Base-by-base conservation (phyloP, 2,797 vertebrate genomes). In the Chelidonichthys spinosus region DNA sequence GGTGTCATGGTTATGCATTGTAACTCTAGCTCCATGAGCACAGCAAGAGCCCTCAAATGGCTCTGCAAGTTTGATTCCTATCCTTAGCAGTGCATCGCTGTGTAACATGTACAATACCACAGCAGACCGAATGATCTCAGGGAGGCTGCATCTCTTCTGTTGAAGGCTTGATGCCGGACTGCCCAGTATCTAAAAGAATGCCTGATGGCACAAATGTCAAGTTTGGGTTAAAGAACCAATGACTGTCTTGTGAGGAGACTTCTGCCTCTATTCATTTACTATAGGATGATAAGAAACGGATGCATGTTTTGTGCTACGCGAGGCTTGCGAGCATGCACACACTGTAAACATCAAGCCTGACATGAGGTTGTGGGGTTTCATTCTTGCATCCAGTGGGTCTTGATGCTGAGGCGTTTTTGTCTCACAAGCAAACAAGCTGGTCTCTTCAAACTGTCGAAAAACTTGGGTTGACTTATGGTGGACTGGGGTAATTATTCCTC, bases 361-460 rank as follows among this genome's bases (percentile, higher is more conserved):
- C 49, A 4, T 56, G 1, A 10, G 25, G 7, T 1, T 56, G 15
- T 11, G 2, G 50, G 52, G 15, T 52, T 58, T 44, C 33, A 10
- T 0, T 0, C 42, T 11, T 15, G 0, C 13, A 11, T 42, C 3
- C 17, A 49, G 3, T 25, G 40, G 36, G 10, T 55, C 6, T 36
- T 25, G 25, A 25, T 25, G 25, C 25, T 25, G 25, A 6, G 7
- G 14, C 18, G 3, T 49, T n/a, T 43, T 1, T 39, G 10, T 54
- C 25, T 36, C 7, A 40, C 6, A 18, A 44, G 49, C 8, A 52
- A 44, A 36, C 14, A 55, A 13, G 7, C 8, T n/a, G 7, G 18
- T 72, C 25, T 42, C 46, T n/a, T 63, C 11, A 69, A 81, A 53
- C 13, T 32, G 40, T 9, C 33, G 54, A 55, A 32, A 44, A 55